Evolutionary conservation across 2,113 vertebrate genomes (phyloP).

Genomic region (Chunga burmeisteri): DNA sequence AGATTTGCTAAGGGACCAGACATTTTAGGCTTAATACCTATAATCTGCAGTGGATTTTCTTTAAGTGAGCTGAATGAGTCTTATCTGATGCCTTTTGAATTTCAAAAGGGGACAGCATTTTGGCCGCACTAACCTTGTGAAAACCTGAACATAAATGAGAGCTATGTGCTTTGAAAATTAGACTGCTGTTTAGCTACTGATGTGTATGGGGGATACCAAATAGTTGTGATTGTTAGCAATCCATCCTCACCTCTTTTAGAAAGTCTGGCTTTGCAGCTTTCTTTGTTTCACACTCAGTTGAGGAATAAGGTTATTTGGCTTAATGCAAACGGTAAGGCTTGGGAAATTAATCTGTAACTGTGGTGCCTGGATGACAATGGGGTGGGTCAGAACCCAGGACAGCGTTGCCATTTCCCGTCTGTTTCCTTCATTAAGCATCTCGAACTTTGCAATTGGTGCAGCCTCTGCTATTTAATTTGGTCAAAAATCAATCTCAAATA

Average conservation of each 20-base stretch:
- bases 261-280: background rate
- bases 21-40: background rate
- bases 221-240: background rate
- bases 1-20: background rate
- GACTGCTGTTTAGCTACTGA: background rate
- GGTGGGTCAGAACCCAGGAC: background rate
- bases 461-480: background rate
- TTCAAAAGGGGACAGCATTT: background rate
- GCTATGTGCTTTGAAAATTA: background rate
- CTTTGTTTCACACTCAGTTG: background rate
- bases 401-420: background rate
- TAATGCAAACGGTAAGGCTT: background rate
- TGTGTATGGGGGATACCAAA: background rate
- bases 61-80: background rate
- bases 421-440: background rate
- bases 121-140: background rate
- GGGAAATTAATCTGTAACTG: background rate
- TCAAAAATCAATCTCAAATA: background rate
- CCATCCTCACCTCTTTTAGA: background rate
- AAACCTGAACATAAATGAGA: background rate
- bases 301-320: background rate
- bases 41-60: background rate
- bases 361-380: background rate
- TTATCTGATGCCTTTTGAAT: background rate
- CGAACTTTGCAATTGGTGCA: background rate